Conservation (phyloP, 2,888 invertebrate species). For the Coenonympha arcania region DNA sequence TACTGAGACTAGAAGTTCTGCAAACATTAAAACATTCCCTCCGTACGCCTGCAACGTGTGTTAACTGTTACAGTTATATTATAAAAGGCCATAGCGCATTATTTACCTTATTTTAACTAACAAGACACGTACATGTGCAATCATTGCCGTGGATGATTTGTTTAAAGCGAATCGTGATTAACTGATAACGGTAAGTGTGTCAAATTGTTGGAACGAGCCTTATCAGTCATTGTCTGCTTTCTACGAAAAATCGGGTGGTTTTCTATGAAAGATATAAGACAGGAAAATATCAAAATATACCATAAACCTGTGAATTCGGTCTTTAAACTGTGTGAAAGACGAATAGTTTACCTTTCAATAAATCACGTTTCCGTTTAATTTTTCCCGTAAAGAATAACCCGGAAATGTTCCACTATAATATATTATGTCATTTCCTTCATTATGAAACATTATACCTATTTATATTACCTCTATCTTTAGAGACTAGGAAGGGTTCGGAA, state of each 20-base stretch:
- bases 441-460: conserved; percentile 1
- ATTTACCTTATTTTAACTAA: not conserved
- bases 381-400: too few species aligned
- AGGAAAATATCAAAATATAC: too few species aligned
- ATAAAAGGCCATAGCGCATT: not conserved
- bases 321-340: too few species aligned
- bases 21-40: not conserved
- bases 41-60: not conserved
- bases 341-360: too few species aligned
- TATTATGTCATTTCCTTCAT: not conserved
- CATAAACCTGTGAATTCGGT: too few species aligned
- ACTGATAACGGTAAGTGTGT: not conserved
- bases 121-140: not conserved
- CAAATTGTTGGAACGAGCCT: not conserved
- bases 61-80: not conserved
- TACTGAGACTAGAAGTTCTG: not conserved
- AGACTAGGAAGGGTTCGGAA: not conserved
- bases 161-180: not conserved
- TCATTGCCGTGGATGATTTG: not conserved
- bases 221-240: too few species aligned
- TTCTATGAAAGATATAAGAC: too few species aligned
- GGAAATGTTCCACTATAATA: not conserved
- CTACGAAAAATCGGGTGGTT: not conserved
- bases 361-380: too few species aligned
- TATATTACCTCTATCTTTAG: conserved; percentile 3